Percentiles rank a stretch among this genome's conserved stretches.
phyloP scores from a whole-genome alignment of 2,888 invertebrate species.

The Morinoia aosen region DNA sequence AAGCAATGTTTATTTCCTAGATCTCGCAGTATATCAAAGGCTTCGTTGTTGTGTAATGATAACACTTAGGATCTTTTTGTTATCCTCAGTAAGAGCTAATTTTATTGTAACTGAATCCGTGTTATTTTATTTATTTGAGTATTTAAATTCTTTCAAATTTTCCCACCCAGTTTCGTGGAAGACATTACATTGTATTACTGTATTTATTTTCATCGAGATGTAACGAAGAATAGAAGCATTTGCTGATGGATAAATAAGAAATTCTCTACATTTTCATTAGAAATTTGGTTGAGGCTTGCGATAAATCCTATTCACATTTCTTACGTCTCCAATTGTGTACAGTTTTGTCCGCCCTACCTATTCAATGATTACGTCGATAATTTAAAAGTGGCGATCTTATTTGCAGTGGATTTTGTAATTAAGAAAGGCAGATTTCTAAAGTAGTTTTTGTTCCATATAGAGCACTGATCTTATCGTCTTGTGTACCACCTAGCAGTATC shows the following conservation, averaged over 20 bases:
- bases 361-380: neutral
- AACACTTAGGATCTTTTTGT: slow-evolving; percentile 43
- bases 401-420: neutral
- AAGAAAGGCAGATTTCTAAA: neutral
- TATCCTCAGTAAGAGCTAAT: neutral
- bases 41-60: slow-evolving; percentile 53
- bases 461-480: slow-evolving; percentile 22
- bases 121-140: slow-evolving; percentile 28
- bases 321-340: slow-evolving; percentile 12
- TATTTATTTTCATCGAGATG: neutral
- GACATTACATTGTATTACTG: neutral
- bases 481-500: slow-evolving; percentile 21
- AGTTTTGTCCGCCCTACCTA: neutral
- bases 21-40: slow-evolving; percentile 51
- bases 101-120: neutral
- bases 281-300: neutral
- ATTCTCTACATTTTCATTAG: neutral
- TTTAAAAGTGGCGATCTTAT: neutral
- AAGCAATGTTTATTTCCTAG: slow-evolving; percentile 47
- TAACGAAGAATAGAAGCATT: neutral
- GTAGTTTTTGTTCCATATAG: slow-evolving; percentile 34
- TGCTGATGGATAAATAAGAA: neutral
- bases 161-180: neutral
- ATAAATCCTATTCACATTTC: slow-evolving; percentile 20
- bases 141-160: slow-evolving; percentile 33